These are phyloP conservation scores for Brachyrhaphis roseni DNA, from an alignment of 2,797 vertebrate species.

Conservation along the genomic window DNA sequence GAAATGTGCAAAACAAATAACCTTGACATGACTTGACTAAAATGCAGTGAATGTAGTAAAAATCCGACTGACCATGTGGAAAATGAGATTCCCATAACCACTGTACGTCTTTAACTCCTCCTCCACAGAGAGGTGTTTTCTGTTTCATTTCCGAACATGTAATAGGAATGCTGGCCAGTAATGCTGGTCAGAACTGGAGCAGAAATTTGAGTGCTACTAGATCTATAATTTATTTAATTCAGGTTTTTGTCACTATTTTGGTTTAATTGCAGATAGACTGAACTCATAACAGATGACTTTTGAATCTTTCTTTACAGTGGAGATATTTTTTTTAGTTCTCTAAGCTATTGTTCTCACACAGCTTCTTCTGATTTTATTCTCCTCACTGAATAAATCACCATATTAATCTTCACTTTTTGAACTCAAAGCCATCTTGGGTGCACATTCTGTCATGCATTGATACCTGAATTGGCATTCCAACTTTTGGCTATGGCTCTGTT, in stretches of 20 bases:
- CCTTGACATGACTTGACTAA: too few species aligned
- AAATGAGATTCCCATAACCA: not conserved
- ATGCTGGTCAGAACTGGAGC: conserved; percentile 2
- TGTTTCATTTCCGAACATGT: not conserved
- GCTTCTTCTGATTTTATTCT: not conserved
- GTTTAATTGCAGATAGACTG: not conserved
- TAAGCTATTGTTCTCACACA: not conserved
- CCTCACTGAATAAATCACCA: not conserved
- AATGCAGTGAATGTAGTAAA: not conserved
- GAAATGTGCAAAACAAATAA: too few species aligned
- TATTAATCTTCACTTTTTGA: not conserved
- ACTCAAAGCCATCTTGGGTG: not conserved
- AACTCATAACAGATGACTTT: not conserved
- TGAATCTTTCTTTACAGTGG: not conserved
- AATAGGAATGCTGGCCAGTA: not conserved
- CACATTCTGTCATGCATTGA: not conserved
- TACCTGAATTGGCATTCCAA: not conserved
- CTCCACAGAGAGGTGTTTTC: not conserved
- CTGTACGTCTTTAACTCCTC: not conserved
- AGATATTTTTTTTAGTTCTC: not conserved
- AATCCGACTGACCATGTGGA: not conserved
- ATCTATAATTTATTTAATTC: not conserved
- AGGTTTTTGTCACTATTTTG: not conserved
- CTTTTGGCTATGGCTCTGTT: not conserved
- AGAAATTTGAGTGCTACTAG: not conserved